These are phyloP conservation scores for Pluvialis apricaria DNA, from an alignment of 2,113 vertebrate genomes.

Conservation along the genomic window DNA sequence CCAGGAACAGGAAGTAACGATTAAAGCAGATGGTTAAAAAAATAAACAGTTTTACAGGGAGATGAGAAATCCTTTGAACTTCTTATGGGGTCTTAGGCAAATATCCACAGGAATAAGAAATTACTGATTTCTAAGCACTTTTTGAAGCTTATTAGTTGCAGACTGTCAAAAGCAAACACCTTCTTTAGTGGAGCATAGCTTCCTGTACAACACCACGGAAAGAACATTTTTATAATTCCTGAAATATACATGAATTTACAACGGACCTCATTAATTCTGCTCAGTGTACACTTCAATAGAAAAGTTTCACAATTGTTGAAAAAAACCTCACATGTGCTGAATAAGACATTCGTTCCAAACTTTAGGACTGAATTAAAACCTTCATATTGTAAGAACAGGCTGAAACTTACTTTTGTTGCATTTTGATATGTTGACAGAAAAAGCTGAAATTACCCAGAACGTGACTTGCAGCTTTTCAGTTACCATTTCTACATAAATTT, in stretches of 20 bases:
- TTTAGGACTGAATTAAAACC: background rate
- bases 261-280: background rate
- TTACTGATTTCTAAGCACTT: background rate
- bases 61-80: background rate
- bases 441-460: background rate
- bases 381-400: background rate
- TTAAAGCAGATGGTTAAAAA: background rate
- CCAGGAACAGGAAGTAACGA: fast-evolving
- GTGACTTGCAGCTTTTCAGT: background rate
- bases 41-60: background rate
- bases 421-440: background rate
- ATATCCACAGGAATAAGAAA: background rate
- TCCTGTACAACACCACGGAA: background rate
- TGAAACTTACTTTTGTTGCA: background rate
- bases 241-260: background rate
- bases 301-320: background rate
- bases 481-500: background rate
- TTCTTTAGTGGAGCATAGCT: background rate
- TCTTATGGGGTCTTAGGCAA: background rate
- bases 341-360: background rate
- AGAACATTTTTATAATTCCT: background rate
- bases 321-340: background rate
- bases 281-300: background rate
- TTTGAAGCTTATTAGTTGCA: background rate
- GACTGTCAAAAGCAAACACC: background rate